phyloP scores from a whole-genome alignment of 2,797 vertebrate genomes.

The Chaetodon trifasciatus region DNA sequence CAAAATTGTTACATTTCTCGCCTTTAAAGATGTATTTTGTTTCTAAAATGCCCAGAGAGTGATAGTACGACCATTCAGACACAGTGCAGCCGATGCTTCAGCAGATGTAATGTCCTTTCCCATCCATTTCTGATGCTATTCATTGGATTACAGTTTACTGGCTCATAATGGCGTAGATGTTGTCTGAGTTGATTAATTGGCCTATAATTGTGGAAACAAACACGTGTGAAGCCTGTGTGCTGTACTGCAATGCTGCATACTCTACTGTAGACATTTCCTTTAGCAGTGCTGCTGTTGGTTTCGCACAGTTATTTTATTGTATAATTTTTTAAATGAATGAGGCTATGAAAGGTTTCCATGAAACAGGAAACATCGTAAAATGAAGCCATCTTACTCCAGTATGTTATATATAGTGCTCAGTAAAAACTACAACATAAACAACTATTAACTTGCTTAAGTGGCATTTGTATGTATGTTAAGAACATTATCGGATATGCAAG shows the following conservation, averaged over 20 bases:
- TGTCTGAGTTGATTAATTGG: slow-evolving; percentile 49
- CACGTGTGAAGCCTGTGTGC: slow-evolving; percentile 10
- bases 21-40: slow-evolving; percentile 17
- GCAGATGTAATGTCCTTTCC: slow-evolving; percentile 34
- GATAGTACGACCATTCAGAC: slow-evolving; percentile 5
- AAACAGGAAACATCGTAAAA: not conserved
- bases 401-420: not conserved
- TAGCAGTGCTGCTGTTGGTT: not conserved
- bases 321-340: not conserved
- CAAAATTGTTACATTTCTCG: not conserved
- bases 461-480: not conserved
- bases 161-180: slow-evolving; percentile 40
- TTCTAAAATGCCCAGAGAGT: slow-evolving; percentile 26
- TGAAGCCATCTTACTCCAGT: not conserved
- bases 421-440: slow-evolving; percentile 12
- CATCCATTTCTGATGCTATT: slow-evolving; percentile 35
- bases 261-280: not conserved
- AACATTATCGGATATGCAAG: not conserved
- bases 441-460: not conserved
- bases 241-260: not conserved
- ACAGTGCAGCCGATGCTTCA: slow-evolving; percentile 32
- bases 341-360: not conserved
- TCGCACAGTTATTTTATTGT: not conserved
- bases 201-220: slow-evolving; percentile 49
- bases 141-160: slow-evolving; percentile 39